Conservation (phyloP, 2,888 invertebrate genomes). For the Galeopsomyia nigrocyanea region DNA sequence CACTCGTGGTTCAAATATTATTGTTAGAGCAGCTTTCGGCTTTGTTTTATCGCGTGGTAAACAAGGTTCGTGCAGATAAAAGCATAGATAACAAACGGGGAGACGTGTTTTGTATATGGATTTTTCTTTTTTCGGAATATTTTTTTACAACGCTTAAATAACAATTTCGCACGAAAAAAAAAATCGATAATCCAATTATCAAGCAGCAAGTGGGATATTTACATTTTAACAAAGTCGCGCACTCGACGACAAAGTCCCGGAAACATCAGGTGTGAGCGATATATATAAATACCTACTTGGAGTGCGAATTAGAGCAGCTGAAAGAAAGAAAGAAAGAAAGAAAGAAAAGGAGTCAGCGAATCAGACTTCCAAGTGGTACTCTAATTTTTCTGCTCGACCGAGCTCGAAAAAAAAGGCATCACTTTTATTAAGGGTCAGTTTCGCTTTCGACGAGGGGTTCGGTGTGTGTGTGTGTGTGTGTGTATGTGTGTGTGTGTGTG, state of each 20-base stretch:
- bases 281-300: no score
- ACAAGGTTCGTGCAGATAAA: conserved; percentile 32
- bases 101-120: neutral
- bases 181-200: neutral
- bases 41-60: conserved; percentile 15
- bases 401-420: no score
- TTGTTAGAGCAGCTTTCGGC: neutral
- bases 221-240: conserved; percentile 1
- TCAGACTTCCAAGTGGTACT: no score
- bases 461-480: neutral
- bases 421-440: neutral
- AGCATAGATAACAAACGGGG: conserved; percentile 29
- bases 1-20: neutral
- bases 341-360: no score
- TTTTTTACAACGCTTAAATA: no score
- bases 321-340: no score
- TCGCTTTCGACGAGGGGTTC: neutral
- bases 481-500: neutral
- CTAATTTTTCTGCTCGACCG: no score
- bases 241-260: no score
- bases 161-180: neutral
- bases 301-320: no score
- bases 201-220: conserved; percentile 9
- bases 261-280: no score
- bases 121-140: no score